Percentiles rank a stretch among this genome's conserved stretches.
Evolutionary conservation across 2,113 vertebrate species (phyloP).

Genomic region (Gambusia holbrooki): DNA sequence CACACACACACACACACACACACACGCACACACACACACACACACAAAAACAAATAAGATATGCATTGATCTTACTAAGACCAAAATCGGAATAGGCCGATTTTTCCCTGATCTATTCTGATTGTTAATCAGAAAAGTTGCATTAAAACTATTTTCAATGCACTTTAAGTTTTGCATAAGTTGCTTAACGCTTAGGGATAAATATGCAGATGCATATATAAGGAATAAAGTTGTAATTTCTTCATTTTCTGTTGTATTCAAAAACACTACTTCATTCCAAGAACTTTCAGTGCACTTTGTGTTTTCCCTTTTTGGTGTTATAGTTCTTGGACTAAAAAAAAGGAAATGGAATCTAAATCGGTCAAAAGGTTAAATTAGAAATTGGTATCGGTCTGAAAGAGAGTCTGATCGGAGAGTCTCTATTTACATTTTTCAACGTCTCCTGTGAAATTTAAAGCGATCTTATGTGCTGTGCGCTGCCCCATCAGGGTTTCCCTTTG

Average conservation of each 20-base stretch:
- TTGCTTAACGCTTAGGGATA: background rate
- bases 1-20: no score
- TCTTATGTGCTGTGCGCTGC: background rate
- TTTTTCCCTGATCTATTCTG: background rate
- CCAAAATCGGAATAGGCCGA: no score
- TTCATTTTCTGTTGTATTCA: background rate
- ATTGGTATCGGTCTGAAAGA: no score
- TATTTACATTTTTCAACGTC: background rate
- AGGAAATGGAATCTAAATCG: background rate
- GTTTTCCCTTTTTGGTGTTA: background rate
- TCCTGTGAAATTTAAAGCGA: background rate
- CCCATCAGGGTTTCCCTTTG: no score
- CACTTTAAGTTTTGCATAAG: background rate
- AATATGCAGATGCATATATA: background rate
- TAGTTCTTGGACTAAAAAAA: no score
- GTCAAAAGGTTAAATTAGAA: background rate
- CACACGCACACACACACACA: no score
- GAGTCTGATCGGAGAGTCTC: background rate
- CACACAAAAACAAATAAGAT: background rate
- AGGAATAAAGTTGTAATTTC: background rate
- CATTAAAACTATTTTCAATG: background rate
- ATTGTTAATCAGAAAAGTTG: no score
- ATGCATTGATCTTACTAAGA: background rate
- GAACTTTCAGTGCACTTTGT: background rate
- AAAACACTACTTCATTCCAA: background rate